Evolutionary conservation across 2,888 invertebrate genomes (phyloP), one percentile per base, ranked within the genome.

Genomic region (Spilosoma lubricipeda): DNA sequence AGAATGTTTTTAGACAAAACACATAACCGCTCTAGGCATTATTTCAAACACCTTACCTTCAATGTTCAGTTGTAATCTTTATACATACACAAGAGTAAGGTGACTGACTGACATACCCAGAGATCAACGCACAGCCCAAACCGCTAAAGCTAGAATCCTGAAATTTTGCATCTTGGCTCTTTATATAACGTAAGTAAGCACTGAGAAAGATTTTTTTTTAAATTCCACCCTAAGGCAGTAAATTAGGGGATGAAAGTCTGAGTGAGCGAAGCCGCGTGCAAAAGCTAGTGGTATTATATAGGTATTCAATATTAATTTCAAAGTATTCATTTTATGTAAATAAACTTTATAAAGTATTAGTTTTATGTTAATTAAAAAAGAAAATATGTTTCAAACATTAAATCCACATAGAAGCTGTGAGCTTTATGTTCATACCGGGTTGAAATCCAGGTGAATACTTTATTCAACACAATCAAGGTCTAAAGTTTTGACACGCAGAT

Each of bases 391-490:
- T 42, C 33, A 36, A 65, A 36, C 23, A 39, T n/a, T 56, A 9
- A 11, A 11, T 9, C n/a, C 52, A 23, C 23, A 48, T 52, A 5
- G 45, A 70, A 45, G 2, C 30, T 63, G 36, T 65, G 3, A 71
- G 48, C 36, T 65, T n/a, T 45, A 8, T 11, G 20, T 48, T 48
- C 65, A 56, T 39, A 2, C 0, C 15, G 70, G 69, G 36, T 63
- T 56, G 0, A 27, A 59, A 63, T 48, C 68, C 78, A 79, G 79
- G 76, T 80, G 77, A 72, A 30, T 59, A 56, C 67, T 59, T 73
- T 30, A 72, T 67, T 71, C 72, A 63, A 48, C 23, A 36, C 7
- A 63, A 23, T 71, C 59, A 71, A 71, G 20, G 30, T 45, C 33
- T 56, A 64, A 66, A 74, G 52, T 70, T 42, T 74, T 76, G 76